Base-by-base conservation (phyloP, 2,797 vertebrate species). In the Peromyscus eremicus region DNA sequence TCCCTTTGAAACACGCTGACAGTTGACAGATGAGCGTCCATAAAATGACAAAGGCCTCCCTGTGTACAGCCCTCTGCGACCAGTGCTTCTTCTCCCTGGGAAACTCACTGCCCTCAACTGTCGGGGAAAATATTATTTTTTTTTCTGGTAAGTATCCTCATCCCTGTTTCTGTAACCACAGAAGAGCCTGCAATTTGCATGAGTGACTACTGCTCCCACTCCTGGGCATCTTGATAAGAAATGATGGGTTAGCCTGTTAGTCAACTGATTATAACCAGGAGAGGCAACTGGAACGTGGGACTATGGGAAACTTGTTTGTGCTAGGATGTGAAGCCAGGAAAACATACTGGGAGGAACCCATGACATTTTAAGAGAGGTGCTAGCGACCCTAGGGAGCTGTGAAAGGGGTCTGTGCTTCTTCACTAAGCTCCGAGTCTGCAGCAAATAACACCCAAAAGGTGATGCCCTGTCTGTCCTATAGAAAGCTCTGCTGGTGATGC, bases 1-100 rank as follows among this genome's bases (percentile, higher is more conserved):
- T 95, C 98, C 97, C 98, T 99, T 99, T 99, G 98, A 99, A 99
- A 99, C 97, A 96, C 92, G 86, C 97, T 99, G 99, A 99, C 99
- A 99, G 98, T 97, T 99, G 99, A 99, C 94, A 98, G 99, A 99
- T 99, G 99, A 99, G 98, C 97, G 97, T 98, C 99, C 98, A 99
- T 99, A 99, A 99, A 99, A 98, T 97, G 98, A 99, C 98, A 99
- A 99, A 98, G 97, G 97, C 98, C 57, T 98, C 98, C 98, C 98
- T 98, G 98, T 99, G 98, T 98, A 98, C 98, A 98, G 97, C 95
- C 97, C 96, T 98, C 98, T 94, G 96, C 97, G 97, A 97, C 97
- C 71, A 98, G 98, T 12, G 6, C 98, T 12, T 4, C 98, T 97
- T 98, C 99, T 99, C 98, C 98, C 98, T 98, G 98, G 99, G 99